A percentile compares a stretch with the other conserved stretches of the same genome.
Evolutionary conservation across 2,113 vertebrate species (phyloP).

Genomic region (Lagopus leucura): DNA sequence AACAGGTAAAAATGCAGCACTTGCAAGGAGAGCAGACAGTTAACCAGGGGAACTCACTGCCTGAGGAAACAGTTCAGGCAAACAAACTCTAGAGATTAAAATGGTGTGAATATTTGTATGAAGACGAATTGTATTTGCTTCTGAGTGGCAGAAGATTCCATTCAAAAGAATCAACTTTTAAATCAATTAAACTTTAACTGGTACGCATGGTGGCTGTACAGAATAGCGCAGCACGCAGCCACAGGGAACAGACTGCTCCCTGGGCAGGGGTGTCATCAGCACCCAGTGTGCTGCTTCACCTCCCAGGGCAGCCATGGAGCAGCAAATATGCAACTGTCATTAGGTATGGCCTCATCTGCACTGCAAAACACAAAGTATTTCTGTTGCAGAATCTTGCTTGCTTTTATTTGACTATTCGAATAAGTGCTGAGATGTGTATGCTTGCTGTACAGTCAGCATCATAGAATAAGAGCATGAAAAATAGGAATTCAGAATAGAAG

Average conservation of each 20-base stretch:
- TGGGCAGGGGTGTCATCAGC: not conserved
- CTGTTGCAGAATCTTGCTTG: not conserved
- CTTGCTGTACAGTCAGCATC: not conserved
- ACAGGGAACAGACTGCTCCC: rapidly evolving
- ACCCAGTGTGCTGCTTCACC: rapidly evolving
- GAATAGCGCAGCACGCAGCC: not conserved
- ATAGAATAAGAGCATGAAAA: not conserved
- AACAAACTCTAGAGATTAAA: not conserved
- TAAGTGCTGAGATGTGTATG: not conserved
- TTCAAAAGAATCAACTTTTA: not conserved
- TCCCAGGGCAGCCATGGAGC: not conserved
- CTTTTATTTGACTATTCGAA: not conserved
- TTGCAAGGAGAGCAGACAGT: not conserved
- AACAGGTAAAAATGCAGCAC: not conserved
- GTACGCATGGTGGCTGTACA: not conserved
- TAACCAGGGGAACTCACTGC: not conserved
- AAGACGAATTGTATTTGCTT: not conserved
- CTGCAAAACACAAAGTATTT: not conserved
- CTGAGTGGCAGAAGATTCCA: not conserved
- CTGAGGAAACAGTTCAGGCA: not conserved
- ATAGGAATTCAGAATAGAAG: not conserved
- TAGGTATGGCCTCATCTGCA: not conserved
- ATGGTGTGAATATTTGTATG: not conserved
- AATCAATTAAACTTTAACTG: not conserved
- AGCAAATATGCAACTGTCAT: not conserved